Base-by-base conservation (phyloP, 2,113 vertebrate genomes). In the Cyanistes caeruleus region DNA sequence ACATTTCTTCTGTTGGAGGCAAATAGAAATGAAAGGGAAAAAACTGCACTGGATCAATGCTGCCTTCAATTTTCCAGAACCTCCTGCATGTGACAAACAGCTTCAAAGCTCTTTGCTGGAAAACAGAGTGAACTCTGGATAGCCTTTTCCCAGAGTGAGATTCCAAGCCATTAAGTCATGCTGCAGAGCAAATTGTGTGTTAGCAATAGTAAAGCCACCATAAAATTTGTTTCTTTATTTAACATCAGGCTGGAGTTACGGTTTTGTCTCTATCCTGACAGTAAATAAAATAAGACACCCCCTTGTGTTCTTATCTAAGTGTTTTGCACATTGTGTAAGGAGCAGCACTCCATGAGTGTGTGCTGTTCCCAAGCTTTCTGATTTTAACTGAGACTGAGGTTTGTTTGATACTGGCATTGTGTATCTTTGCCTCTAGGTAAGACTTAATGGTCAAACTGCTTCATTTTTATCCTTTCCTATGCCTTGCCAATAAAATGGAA, bases 51-150 rank as follows among this genome's bases (percentile, higher is more conserved):
- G 83, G 76, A 63, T 92, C 39, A 12, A 5, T 23, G 37, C 48
- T 65, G 52, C 21, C 17, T 92, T 81, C 44, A 52, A 1, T 28
- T 44, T 75, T 58, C 58, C 68, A 67, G 46, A 63, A 4, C 25
- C 25, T 83, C 56, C 69, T 65, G 65, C 5, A 0, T 85, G 68
- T 86, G 83, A 92, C 88, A 58, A 73, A 70, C 4, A 59, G 51
- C 48, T 67, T 63, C 18, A 92, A 84, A 93, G 64, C 72, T 69
- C 6, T 85, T 79, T 91, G 31, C 63, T 46, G 87, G 85, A 51
- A 84, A 55, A 5, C 35, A 67, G 55, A 11, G 30, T 94, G 96
- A 95, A 81, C 86, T 95, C 94, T 96, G 94, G 85, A 74, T 67
- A 59, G 92, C 89, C 76, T 81, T 85, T 93, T n/a, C 46, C 63